Evolutionary conservation across 2,113 vertebrate species (phyloP).

Genomic region (Athene cunicularia): DNA sequence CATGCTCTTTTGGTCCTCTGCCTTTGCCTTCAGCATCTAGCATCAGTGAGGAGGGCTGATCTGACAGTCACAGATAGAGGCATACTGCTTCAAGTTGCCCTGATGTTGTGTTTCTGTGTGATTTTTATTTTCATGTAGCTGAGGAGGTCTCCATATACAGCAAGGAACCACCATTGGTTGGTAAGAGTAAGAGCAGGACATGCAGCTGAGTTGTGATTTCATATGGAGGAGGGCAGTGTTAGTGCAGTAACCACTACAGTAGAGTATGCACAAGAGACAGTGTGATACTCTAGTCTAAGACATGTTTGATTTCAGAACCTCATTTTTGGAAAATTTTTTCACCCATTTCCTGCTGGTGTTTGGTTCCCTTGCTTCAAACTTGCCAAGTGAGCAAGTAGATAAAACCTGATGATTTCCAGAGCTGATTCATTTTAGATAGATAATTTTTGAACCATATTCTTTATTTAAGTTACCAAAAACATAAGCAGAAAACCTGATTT

Average conservation of each 20-base stretch:
- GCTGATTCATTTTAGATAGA: background rate
- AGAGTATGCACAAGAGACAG: background rate
- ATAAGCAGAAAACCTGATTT: background rate
- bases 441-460: background rate
- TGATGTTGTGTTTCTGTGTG: background rate
- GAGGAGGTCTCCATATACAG: background rate
- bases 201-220: background rate
- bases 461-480: background rate
- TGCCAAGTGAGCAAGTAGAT: background rate
- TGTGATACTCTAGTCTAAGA: background rate
- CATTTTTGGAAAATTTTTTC: background rate
- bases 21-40: background rate
- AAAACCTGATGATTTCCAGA: background rate
- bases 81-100: background rate
- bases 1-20: background rate
- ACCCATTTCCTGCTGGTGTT: background rate
- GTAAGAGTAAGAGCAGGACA: background rate
- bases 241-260: background rate
- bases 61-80: background rate
- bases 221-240: background rate
- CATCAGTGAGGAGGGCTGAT: background rate
- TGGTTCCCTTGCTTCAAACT: background rate
- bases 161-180: background rate
- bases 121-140: background rate
- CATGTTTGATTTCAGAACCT: background rate